Evolutionary conservation across 2,113 vertebrate species (phyloP), one percentile per base, ranked within the genome.

Genomic region (Strigops habroptila): DNA sequence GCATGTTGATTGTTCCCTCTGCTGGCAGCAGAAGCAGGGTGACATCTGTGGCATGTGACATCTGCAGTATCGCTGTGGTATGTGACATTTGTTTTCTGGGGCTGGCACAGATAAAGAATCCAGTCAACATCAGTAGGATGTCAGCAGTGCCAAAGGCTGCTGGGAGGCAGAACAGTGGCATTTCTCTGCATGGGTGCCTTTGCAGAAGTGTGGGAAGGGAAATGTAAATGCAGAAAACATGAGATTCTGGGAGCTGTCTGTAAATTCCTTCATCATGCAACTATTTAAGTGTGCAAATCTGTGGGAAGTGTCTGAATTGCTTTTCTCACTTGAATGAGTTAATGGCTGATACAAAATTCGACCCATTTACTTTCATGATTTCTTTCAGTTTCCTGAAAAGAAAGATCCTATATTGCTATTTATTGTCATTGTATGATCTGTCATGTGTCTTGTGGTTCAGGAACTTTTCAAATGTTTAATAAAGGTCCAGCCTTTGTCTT

Each of bases 241-340:
- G 76, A 79, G 44, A 59, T 94, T 94, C 80, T 90, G 62, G 41
- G 37, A 93, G 41, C 41, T 94, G 24, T 44, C 86, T 91, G 57
- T 92, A 95, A 94, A 95, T 92, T 90, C 46, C 35, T 94, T 86
- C 86, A 71, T 83, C 44, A 19, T 49, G 52, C 37, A 71, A 22
- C 53, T 95, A 49, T 62, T 14, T 69, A 83, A 83, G 55, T 88
- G 90, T 93, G 94, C 87, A 76, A 76, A 86, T 89, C 80, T 94
- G 80, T 94, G 83, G 86, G 70, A 93, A 88, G 93, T 89, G 48
- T 87, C 65, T 73, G 41, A 87, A 80, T 87, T 49, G 18, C 65
- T 57, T 91, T 95, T 94, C 65, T 93, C 57, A 73, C 37, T 94
- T 69, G n/a, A 48, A 62, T 33, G 73, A 83, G 55, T 84, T 91